These are phyloP conservation scores for Lycopodina hypogea DNA, from an alignment of 37 sponge, comb jelly and placozoan genomes.

Conservation along the genomic window DNA sequence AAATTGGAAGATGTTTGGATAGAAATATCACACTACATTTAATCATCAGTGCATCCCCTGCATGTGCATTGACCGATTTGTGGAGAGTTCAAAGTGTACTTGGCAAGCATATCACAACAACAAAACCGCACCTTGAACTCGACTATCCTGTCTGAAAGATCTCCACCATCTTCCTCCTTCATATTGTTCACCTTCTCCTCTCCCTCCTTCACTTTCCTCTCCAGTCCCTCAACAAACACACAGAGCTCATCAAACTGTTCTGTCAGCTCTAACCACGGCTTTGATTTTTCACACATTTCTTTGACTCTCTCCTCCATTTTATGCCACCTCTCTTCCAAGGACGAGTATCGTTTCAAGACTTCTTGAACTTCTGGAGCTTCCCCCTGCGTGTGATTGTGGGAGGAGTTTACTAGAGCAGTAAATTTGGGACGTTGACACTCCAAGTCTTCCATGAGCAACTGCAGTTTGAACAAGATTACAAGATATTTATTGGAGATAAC, in stretches of 20 bases:
- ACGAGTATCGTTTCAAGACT: neutral
- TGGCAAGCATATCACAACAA: too few species aligned
- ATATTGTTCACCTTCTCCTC: neutral
- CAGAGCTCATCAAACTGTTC: slow-evolving; percentile 29
- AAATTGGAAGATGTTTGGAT: neutral
- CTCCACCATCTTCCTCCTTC: neutral
- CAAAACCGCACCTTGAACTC: slow-evolving; percentile 5
- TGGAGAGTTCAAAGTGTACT: too few species aligned
- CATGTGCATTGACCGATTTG: too few species aligned
- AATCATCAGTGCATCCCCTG: neutral
- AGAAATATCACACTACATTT: neutral
- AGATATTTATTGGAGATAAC: neutral
- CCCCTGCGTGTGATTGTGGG: neutral
- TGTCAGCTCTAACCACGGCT: slow-evolving; percentile 37
- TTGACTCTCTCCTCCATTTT: neutral
- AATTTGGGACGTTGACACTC: neutral
- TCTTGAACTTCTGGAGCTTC: slow-evolving; percentile 11
- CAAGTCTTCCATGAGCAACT: slow-evolving; percentile 25
- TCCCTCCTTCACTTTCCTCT: neutral
- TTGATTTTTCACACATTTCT: neutral
- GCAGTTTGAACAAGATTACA: neutral
- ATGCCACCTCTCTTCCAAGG: slow-evolving; percentile 8
- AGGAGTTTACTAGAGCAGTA: neutral
- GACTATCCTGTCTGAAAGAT: slow-evolving; percentile 14
- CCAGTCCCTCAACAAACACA: slow-evolving; percentile 11